Conservation (phyloP, 1,140 invertebrate species). For the Drosophila dunni region DNA sequence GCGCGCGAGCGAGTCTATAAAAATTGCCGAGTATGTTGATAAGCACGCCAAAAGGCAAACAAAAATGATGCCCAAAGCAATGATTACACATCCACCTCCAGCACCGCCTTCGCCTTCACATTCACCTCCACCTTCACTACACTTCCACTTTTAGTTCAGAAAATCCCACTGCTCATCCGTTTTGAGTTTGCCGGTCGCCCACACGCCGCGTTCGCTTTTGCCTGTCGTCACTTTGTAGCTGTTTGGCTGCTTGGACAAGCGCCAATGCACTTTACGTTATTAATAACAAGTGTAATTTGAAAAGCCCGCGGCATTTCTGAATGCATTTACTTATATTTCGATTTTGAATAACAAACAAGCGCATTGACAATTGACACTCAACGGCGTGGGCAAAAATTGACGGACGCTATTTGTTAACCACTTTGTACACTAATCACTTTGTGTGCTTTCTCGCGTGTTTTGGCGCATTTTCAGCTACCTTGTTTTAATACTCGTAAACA, state of each 20-base stretch:
- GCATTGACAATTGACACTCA: conserved; percentile 20
- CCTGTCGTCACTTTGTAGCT: neutral
- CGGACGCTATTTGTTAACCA: conserved; percentile 14
- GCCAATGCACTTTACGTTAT: conserved; percentile 41
- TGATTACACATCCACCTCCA: conserved; percentile 3
- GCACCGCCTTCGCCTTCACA: no score
- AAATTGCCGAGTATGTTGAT: conserved; percentile 26
- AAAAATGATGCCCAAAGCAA: conserved; percentile 32
- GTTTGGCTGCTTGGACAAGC: conserved; percentile 22
- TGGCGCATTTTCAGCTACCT: conserved; percentile 36
- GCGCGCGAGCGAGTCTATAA: conserved; percentile 29
- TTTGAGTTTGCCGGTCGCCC: conserved; percentile 25
- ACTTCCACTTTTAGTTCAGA: neutral
- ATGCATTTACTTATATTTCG: conserved; percentile 8
- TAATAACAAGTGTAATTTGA: conserved; percentile 36
- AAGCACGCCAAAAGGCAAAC: conserved; percentile 18
- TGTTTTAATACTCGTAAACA: conserved; percentile 5
- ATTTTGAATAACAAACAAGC: conserved; percentile 10
- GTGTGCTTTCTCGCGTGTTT: conserved; percentile 16
- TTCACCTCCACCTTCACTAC: no score
- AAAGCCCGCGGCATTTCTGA: conserved; percentile 37
- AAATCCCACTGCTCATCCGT: conserved; percentile 22
- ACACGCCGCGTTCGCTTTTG: conserved; percentile 20
- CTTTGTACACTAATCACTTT: conserved; percentile 40
- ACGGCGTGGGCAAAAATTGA: neutral